These are phyloP conservation scores for Protonemura montana DNA, from an alignment of 2,888 invertebrate genomes.

Conservation along the genomic window DNA sequence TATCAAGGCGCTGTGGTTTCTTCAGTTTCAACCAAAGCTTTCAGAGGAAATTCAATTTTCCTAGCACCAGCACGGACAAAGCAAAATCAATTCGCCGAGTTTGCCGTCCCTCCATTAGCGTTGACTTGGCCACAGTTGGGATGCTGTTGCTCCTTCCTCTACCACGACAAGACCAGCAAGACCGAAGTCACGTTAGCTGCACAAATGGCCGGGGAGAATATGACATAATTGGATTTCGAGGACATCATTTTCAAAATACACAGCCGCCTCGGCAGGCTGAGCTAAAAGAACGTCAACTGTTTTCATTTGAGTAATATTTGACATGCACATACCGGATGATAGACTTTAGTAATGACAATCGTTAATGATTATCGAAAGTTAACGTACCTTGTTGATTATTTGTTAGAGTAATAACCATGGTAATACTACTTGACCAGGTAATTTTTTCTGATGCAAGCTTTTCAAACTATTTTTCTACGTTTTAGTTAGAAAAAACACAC, in stretches of 20 bases:
- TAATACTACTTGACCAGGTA: too few species aligned
- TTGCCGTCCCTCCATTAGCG: not conserved
- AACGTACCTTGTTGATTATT: too few species aligned
- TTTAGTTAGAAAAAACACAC: too few species aligned
- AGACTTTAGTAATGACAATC: too few species aligned
- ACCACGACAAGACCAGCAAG: not conserved
- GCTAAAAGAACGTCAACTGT: too few species aligned
- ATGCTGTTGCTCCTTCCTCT: not conserved
- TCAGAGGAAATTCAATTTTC: not conserved
- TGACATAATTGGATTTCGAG: not conserved
- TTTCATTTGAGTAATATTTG: too few species aligned
- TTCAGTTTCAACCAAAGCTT: slow-evolving; percentile 12
- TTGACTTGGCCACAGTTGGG: not conserved
- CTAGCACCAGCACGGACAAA: not conserved
- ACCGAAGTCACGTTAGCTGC: not conserved
- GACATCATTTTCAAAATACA: not conserved
- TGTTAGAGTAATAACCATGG: too few species aligned
- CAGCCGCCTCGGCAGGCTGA: not conserved
- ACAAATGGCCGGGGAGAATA: not conserved
- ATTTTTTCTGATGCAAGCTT: too few species aligned
- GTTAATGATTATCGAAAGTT: too few species aligned
- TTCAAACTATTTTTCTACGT: too few species aligned
- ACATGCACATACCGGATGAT: too few species aligned
- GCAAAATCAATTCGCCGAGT: not conserved
- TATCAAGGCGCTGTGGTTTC: not conserved